Percentiles rank a stretch among this genome's conserved stretches.
Conservation (phyloP, 2,888 invertebrate genomes). For the Nemurella pictetii region DNA sequence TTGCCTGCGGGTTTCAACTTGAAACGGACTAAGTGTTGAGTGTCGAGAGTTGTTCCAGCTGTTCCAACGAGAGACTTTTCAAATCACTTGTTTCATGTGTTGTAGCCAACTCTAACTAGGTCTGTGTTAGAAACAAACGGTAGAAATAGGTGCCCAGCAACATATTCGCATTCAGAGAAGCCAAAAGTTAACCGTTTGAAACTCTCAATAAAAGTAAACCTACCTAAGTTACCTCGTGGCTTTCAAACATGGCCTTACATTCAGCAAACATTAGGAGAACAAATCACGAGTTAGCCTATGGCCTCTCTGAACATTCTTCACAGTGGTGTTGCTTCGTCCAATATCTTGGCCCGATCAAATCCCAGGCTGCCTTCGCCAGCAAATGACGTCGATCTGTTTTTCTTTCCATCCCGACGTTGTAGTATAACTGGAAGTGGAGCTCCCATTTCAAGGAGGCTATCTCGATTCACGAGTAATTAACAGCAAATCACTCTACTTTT, state of each 20-base stretch:
- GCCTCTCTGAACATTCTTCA: not conserved
- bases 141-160: not conserved
- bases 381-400: slow-evolving; percentile 29
- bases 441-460: slow-evolving; percentile 96
- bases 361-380: not conserved
- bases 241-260: not conserved
- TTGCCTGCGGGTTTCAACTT: not conserved
- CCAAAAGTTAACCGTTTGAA: not conserved
- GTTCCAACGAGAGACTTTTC: not conserved
- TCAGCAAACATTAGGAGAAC: too few relatives aligned
- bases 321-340: not conserved
- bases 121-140: not conserved
- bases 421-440: slow-evolving; percentile 96
- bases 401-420: slow-evolving; percentile 30
- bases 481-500: slow-evolving; percentile 37
- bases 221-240: too few relatives aligned
- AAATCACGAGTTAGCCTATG: too few relatives aligned
- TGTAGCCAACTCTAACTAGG: not conserved
- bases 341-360: not conserved
- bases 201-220: too few relatives aligned
- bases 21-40: not conserved
- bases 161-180: not conserved
- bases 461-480: slow-evolving; percentile 79
- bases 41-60: not conserved
- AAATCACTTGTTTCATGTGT: not conserved